Percentiles rank a stretch among this genome's conserved stretches.
Conservation (phyloP, 2,113 vertebrate genomes). For the Melanostigma gelatinosum region DNA sequence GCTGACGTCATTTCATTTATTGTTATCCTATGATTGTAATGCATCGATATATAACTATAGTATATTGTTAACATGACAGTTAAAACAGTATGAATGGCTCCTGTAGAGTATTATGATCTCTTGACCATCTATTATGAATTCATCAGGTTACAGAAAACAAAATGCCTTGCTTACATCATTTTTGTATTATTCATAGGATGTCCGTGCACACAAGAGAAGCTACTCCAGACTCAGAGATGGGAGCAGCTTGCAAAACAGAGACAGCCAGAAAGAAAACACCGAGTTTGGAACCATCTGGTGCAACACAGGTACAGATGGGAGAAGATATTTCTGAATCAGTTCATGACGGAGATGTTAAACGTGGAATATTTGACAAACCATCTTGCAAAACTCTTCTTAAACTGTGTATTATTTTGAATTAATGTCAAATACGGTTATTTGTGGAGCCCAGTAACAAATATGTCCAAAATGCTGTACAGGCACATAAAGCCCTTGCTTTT, state of each 20-base stretch:
- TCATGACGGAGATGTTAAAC: background rate
- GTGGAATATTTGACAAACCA: background rate
- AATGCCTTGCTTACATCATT: background rate
- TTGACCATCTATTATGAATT: background rate
- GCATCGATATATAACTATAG: too few relatives aligned
- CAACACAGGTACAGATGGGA: slow-evolving; percentile 79
- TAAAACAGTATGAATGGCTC: background rate
- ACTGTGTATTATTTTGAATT: background rate
- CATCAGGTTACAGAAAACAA: background rate
- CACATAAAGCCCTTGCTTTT: background rate
- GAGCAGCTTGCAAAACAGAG: slow-evolving; percentile 30
- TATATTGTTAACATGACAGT: background rate
- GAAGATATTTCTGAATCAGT: background rate
- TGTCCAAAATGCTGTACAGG: background rate
- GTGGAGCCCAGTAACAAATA: background rate
- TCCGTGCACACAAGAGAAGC: slow-evolving; percentile 44
- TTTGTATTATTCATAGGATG: slow-evolving; percentile 41
- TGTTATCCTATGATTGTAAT: too few relatives aligned
- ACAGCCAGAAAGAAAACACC: slow-evolving; percentile 44
- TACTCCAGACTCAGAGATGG: slow-evolving; percentile 72
- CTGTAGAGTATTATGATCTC: background rate
- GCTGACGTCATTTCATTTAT: background rate
- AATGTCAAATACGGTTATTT: background rate
- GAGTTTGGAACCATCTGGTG: slow-evolving; percentile 54
- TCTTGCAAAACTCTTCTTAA: background rate